Evolutionary conservation across 2,797 vertebrate genomes (phyloP), one percentile per base, ranked within the genome.

Genomic region (Takifugu rubripes): DNA sequence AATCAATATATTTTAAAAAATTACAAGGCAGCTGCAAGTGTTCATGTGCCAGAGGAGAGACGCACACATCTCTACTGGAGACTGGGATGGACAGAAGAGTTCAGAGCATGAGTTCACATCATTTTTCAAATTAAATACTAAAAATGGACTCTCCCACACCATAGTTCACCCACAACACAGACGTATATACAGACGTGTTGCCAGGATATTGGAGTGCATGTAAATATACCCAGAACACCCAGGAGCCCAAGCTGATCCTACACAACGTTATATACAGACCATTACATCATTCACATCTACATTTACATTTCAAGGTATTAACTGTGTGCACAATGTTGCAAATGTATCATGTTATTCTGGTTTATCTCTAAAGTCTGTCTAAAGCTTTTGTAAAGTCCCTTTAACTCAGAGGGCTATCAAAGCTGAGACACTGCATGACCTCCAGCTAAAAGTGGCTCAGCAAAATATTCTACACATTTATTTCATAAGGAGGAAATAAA

Each of bases 221-320:
- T 63, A 24, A 58, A 63, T 27, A 52, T 12, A 36, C 33, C 59
- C 36, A 16, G 26, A 42, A 43, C 31, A 33, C 31, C 31, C 7
- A 10, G 31, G 31, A 9, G 3, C 4, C 31, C 1, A 2, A 33
- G 31, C 31, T 10, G 31, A 10, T 2, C 7, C 31, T 10, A 33
- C 8, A 7, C 8, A 9, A 47, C 36, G 59, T 25, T 58, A 77
- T 62, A 51, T 69, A 80, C 56, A 75, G 56, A 63, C 56, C 43
- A 40, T 43, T n/a, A 36, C 56, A 53, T 70, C 57, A 67, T 71
- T 74, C 63, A 57, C 68, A 61, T 72, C 27, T 64, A 71, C 57
- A 54, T 76, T 63, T 77, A 82, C 70, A 80, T 70, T 65, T 68
- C 59, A 84, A 64, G 64, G 66, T 75, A 56, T 66, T 49, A 59